A percentile compares a stretch with the other conserved stretches of the same genome.
Conservation (phyloP, 2,888 invertebrate genomes). For the Andrena minutula region DNA sequence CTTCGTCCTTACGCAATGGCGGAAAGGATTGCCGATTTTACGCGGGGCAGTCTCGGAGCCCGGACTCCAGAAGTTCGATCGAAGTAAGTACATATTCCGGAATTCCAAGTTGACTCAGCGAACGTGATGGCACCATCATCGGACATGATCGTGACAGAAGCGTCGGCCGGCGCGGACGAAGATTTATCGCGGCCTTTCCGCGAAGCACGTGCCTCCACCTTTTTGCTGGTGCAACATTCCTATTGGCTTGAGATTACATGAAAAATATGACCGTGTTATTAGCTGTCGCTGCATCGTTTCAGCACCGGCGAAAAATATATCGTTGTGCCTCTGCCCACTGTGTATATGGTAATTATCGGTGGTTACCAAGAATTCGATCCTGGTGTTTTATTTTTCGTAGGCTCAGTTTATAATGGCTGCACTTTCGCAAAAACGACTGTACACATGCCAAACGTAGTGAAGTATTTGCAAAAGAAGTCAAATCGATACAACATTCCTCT, state of each 20-base stretch:
- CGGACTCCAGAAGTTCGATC: constrained; percentile 27
- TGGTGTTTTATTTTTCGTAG: neutral
- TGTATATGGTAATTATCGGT: constrained; percentile 18
- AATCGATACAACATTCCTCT: neutral
- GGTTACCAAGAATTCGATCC: neutral
- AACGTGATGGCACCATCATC: constrained; percentile 67
- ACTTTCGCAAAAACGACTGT: too few relatives aligned
- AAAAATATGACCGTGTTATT: constrained; percentile 59
- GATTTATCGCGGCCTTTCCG: constrained; percentile 69
- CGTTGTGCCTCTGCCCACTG: neutral
- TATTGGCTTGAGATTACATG: constrained; percentile 42
- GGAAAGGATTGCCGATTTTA: constrained; percentile 31
- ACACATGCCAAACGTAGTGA: neutral
- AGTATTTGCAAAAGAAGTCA: neutral
- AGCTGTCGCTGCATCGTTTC: constrained; percentile 46
- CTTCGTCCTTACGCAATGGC: constrained; percentile 2
- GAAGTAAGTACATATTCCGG: constrained; percentile 44
- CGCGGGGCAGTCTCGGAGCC: constrained; percentile 13
- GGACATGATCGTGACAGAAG: constrained; percentile 64
- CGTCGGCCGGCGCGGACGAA: constrained; percentile 60
- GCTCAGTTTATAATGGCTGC: neutral
- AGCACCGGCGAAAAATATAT: constrained; percentile 31
- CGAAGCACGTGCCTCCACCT: constrained; percentile 69
- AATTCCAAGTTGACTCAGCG: constrained; percentile 67
- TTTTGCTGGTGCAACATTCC: constrained; percentile 69